Base-by-base conservation (phyloP, 1,140 invertebrate genomes). In the Zeugodacus cucurbitae region DNA sequence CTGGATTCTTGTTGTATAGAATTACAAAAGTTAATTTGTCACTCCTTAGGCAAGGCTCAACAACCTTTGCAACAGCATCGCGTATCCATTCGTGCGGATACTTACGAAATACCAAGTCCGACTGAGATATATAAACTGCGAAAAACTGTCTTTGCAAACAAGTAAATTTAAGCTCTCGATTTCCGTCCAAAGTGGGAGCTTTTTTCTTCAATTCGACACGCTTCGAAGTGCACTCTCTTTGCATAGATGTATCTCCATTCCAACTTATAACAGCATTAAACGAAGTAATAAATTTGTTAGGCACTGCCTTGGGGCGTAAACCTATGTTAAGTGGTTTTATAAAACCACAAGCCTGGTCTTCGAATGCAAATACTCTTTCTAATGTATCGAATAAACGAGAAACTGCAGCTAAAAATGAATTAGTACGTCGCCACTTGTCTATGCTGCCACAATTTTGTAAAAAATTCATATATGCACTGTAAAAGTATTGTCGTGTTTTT, bases 401-500 rank as follows among this genome's bases (percentile, higher is more conserved):
- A 57, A 89, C 87, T 14, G 89, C 62, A 14, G 44, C 41, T 1
- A 87, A 32, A 17, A 41, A 48, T 8, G n/a, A 10, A 7, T 88
- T 64, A 0, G 90, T 89, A 7, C 22, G 64, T 6, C 88, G 86
- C 88, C 89, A 90, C 70, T 89, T 90, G 1, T 92, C 90, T 1
- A 67, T 62, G 1, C 90, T 62, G 14, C 32, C 85, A 85, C 92
- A 93, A 86, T 90, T 32, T 34, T 86, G 89, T 10, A 93, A 26
- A 57, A 91, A 86, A 32, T 92, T 88, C 29, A 91, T 74, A 26
- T 90, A 93, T 14, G 87, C 58, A 20, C 85, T 90, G 90, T 97
- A 96, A 93, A 97, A 96, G 88, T 97, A 97, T 91, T 97, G 96
- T 41, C 97, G 94, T 29, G 98, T 94, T 91, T 96, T 95, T 89